A percentile compares a stretch with the other conserved stretches of the same genome.
These are phyloP conservation scores for Dipus sagitta DNA, from an alignment of 2,797 vertebrate genomes.

Conservation along the genomic window DNA sequence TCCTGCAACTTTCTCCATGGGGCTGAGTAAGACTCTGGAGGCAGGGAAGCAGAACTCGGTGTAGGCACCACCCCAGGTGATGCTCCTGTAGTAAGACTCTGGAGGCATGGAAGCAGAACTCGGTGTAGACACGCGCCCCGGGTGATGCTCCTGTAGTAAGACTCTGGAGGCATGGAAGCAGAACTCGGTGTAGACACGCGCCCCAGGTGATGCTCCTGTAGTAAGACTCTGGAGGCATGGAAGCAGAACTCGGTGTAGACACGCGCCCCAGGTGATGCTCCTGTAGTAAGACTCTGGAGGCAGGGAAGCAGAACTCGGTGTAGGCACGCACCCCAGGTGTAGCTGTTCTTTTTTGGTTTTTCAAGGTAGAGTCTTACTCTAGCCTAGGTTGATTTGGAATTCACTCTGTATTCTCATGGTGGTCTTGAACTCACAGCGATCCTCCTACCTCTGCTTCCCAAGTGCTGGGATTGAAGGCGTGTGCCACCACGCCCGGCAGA, in stretches of 20 bases:
- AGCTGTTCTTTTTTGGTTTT: neutral
- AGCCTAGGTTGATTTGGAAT: too few species aligned
- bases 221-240: too few species aligned
- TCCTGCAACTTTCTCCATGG: neutral
- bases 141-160: too few species aligned
- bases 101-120: neutral
- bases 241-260: neutral
- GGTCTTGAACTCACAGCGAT: too few species aligned
- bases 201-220: neutral
- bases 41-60: neutral
- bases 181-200: neutral
- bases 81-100: neutral
- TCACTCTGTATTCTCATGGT: too few species aligned
- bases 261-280: neutral
- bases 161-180: too few species aligned
- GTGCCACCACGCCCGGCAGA: too few species aligned
- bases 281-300: constrained; percentile 11
- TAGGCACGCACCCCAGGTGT: neutral
- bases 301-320: neutral
- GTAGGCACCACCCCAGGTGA: neutral
- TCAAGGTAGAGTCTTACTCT: too few species aligned
- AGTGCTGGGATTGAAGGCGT: too few species aligned
- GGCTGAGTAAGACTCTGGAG: constrained; percentile 11
- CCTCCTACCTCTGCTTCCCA: too few species aligned
- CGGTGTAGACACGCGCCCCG: neutral